A percentile compares a stretch with the other conserved stretches of the same genome.
These are phyloP conservation scores for Syndactyla subalaris DNA, from an alignment of 2,797 vertebrate genomes.

Conservation along the genomic window DNA sequence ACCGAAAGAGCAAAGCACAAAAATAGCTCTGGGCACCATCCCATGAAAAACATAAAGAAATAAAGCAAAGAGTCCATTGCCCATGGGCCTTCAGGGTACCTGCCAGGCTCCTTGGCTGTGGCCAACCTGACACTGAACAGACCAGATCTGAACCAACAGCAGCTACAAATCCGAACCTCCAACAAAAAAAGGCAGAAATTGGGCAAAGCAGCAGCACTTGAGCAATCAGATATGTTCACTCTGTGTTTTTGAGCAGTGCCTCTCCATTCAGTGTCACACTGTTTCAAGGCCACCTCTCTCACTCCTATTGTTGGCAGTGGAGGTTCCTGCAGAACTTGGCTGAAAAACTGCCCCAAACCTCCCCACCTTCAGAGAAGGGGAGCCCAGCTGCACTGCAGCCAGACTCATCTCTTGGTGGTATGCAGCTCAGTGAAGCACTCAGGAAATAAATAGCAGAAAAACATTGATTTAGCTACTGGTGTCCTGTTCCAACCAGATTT, in stretches of 20 bases:
- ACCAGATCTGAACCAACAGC: not conserved
- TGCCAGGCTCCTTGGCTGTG: not conserved
- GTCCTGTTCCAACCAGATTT: not conserved
- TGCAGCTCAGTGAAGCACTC: not conserved
- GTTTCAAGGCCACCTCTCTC: not conserved
- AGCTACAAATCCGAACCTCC: fast-evolving
- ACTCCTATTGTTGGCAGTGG: fast-evolving
- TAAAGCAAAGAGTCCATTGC: not conserved
- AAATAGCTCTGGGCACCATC: not conserved
- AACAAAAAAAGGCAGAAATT: not conserved
- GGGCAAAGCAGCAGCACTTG: not conserved
- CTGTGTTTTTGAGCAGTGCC: not conserved
- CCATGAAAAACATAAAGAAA: not conserved
- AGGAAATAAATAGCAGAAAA: not conserved
- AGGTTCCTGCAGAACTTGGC: not conserved
- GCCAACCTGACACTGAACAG: not conserved
- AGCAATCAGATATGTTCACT: not conserved
- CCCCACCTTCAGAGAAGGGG: not conserved
- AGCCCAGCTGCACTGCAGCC: not conserved
- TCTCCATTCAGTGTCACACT: fast-evolving
- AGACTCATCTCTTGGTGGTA: not conserved
- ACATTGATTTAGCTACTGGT: not conserved
- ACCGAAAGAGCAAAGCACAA: not conserved
- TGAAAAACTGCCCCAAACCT: not conserved
- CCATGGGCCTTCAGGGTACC: not conserved